Base-by-base conservation (phyloP, 2,113 vertebrate genomes). In the Hystrix cristata region DNA sequence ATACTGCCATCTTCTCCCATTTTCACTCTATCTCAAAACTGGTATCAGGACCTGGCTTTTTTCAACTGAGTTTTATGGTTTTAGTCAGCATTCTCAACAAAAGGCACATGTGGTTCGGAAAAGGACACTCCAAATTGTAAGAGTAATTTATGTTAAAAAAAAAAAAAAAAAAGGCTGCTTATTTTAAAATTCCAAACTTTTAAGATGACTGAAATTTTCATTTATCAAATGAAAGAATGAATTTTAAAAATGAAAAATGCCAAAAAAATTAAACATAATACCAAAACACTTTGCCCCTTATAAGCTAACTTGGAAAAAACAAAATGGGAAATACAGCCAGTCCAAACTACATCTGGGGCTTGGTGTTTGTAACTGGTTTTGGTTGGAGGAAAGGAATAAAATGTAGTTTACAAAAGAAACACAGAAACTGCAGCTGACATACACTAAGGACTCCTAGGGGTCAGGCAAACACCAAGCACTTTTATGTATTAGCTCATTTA, bases 131-230 rank as follows among this genome's bases (percentile, higher is more conserved):
- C 74, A 93, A 87, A 86, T 21, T 74, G 6, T 9, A 74, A 4
- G 29, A 46, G 12, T 86, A 84, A 95, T 62, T 82, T 80, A 72
- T 46, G 65, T 21, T n/a, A 55, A 82, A 87, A 65, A 78, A 51
- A 29, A 65, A 29, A 65, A n/a, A 85, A 65, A 34, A 31, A n/a
- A 85, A 95, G 34, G 80, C 72, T 53, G 31, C 21, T 46, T 72
- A 78, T 79, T 97, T 94, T n/a, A 93, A 87, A 96, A 95, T 60
- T 83, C 11, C 25, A 90, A 95, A 92, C 12, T 95, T 92, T 71
- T 80, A 89, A 85, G 3, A 57, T 82, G 2, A 85, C 0, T 53
- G 11, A 29, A 11, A 67, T n/a, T 76, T 91, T 38, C 69, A 48
- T 72, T 48, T 79, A 31, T 65, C 38, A 93, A 95, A 95, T 53